Base-by-base conservation (phyloP, 2,797 vertebrate species). In the Anableps anableps region DNA sequence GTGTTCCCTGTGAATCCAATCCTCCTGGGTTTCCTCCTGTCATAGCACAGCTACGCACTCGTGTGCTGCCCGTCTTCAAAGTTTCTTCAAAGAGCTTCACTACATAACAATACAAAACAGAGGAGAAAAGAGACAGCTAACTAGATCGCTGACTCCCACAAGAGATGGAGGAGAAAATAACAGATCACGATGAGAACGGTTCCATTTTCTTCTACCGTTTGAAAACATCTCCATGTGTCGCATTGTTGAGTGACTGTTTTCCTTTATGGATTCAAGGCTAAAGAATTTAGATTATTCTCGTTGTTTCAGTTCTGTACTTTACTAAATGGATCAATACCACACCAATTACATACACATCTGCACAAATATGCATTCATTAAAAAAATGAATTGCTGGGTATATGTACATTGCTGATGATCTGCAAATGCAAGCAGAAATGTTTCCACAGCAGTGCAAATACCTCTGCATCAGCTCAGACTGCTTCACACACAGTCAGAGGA, bases 1-100 rank as follows among this genome's bases (percentile, higher is more conserved):
- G 50, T 34, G 53, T 48, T 76, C 76, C 64, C 64, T 50, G 75
- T 2, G 41, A 58, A 45, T 43, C 14, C 29, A 17, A 14, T 77
- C 62, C 76, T 66, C 50, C 0, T 14, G 77, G 64, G 75, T 19
- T 58, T 75, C 82, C 45, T 71, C 55, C 45, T 78, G 60, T 41
- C 74, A 31, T 43, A 76, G 66, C 84, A 85, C 83, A 77, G 68
- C 81, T 72, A 50, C 43, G 8, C 58, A 29, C 60, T 79, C 77
- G 74, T 78, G 79, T 72, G 60, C 74, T 38, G 62, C 34, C 66
- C 76, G 78, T 79, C 73, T 86, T 79, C 48, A 75, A 48, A 80
- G 77, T 85, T 58, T 64, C 88, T 84, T 86, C 83, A 86, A 76
- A 85, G 64, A 62, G 36, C 1, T 74, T 83, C 9, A 29, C 64